Evolutionary conservation across 2,113 vertebrate genomes (phyloP).

Genomic region (Pelvicachromis taeniatus): DNA sequence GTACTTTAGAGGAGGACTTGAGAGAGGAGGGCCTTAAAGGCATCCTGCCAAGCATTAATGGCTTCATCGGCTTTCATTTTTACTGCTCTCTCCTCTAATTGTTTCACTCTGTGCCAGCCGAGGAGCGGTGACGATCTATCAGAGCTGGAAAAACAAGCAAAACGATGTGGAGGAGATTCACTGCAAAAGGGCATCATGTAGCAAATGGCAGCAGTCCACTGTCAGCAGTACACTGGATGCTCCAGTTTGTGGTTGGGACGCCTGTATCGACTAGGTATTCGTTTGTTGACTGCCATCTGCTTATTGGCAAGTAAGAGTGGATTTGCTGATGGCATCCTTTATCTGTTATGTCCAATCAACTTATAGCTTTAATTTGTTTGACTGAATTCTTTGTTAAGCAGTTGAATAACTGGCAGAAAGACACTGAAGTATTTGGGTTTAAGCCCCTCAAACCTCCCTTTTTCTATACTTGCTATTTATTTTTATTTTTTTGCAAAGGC

Average conservation of each 20-base stretch:
- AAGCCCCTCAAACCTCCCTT: neutral
- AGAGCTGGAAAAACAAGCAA: neutral
- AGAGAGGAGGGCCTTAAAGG: neutral
- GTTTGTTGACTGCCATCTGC: fast-evolving
- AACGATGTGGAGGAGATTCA: neutral
- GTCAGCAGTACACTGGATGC: neutral
- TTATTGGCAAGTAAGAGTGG: neutral
- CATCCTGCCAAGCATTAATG: slow-evolving; percentile 19
- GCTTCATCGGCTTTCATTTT: neutral
- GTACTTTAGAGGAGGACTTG: neutral
- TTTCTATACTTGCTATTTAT: neutral
- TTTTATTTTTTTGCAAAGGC: neutral
- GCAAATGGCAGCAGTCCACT: neutral
- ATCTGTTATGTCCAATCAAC: neutral
- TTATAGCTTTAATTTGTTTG: neutral
- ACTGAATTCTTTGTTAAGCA: neutral
- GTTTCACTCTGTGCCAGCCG: neutral
- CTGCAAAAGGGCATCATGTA: neutral
- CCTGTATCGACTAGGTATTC: neutral
- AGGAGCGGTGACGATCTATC: neutral
- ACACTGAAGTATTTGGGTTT: neutral
- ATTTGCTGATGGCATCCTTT: neutral
- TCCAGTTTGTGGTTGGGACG: neutral
- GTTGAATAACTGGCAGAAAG: neutral
- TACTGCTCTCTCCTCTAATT: slow-evolving; percentile 1